Base-by-base conservation (phyloP, 2,113 vertebrate species). In the Edolisoma coerulescens region DNA sequence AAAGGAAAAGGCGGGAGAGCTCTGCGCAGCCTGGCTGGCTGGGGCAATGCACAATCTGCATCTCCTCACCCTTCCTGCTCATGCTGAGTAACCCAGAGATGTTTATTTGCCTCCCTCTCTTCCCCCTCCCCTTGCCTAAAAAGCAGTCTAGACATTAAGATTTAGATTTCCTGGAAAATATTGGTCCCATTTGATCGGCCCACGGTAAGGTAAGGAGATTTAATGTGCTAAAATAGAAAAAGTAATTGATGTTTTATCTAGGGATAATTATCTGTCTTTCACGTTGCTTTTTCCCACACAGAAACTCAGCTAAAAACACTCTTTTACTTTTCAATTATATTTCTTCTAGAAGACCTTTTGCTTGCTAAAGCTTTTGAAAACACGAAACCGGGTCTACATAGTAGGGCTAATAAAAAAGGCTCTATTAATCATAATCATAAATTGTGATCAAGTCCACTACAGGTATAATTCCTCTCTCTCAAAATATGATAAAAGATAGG, bases 401-500 rank as follows among this genome's bases (percentile, higher is more conserved):
- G 79, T 42, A 88, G 37, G 30, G 67, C 42, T 77, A 77, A 81
- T 71, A 69, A 83, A 84, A 87, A 73, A 30, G 7, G 3, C n/a
- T 77, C 59, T 50, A 84, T 95, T 93, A 95, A 95, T 95, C 79
- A 80, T 77, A 76, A 80, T 88, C 75, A 90, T 67, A 84, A 93
- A 77, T 76, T 63, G 50, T 2, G 4, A 94, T 92, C 89, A 80
- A 80, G 32, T 86, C 75, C 68, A 80, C 59, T 93, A 88, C 79
- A 95, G 68, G 71, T 88, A 79, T 77, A 92, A 93, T 86, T 49
- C 77, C 44, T 86, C 63, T 75, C 54, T 84, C 71, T 93, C 70
- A 93, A 94, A 92, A 85, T 69, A 61, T 69, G 71, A 80, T 69
- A 92, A 93, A 92, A 92, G 53, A 86, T 52, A 73, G 54, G 71